Conservation (phyloP, 1,140 invertebrate species). For the Drosophila pallidifrons region DNA sequence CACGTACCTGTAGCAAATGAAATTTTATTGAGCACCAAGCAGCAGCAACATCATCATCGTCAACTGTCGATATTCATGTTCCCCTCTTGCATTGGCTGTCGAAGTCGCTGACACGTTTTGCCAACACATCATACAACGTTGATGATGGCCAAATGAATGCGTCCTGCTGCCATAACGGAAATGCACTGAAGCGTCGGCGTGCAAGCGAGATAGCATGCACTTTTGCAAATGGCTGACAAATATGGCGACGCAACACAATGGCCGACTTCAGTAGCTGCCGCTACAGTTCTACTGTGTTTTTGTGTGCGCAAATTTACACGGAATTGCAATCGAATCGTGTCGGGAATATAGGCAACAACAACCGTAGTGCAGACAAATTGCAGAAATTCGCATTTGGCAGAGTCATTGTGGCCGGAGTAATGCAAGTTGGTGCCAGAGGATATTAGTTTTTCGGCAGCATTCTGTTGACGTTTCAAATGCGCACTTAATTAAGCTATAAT, state of each 20-base stretch:
- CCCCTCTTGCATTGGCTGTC: constrained; percentile 6
- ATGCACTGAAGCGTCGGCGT: constrained; percentile 31
- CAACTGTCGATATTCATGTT: constrained; percentile 10
- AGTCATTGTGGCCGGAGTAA: constrained; percentile 8
- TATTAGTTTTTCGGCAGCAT: constrained; percentile 60
- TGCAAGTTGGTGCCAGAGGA: constrained; percentile 32
- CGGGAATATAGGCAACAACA: neutral
- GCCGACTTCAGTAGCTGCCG: constrained; percentile 18
- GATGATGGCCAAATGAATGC: constrained; percentile 69
- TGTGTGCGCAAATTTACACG: constrained; percentile 70
- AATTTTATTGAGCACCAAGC: constrained; percentile 61
- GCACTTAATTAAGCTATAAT: constrained; percentile 77
- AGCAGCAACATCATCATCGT: constrained; percentile 17
- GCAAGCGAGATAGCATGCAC: constrained; percentile 16
- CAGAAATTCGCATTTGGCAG: neutral
- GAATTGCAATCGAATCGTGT: constrained; percentile 48
- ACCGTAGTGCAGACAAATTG: neutral
- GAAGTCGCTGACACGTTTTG: constrained; percentile 70
- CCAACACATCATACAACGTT: constrained; percentile 71
- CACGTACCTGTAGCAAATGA: constrained; percentile 38
- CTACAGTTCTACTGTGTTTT: constrained; percentile 23
- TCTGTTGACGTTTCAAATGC: constrained; percentile 66
- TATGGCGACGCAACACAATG: constrained; percentile 53
- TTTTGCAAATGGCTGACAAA: constrained; percentile 60
- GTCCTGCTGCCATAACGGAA: constrained; percentile 66